Percentiles rank a stretch among this genome's conserved stretches.
Conservation (phyloP, 2,797 vertebrate species). For the Fistularia tabacaria region DNA sequence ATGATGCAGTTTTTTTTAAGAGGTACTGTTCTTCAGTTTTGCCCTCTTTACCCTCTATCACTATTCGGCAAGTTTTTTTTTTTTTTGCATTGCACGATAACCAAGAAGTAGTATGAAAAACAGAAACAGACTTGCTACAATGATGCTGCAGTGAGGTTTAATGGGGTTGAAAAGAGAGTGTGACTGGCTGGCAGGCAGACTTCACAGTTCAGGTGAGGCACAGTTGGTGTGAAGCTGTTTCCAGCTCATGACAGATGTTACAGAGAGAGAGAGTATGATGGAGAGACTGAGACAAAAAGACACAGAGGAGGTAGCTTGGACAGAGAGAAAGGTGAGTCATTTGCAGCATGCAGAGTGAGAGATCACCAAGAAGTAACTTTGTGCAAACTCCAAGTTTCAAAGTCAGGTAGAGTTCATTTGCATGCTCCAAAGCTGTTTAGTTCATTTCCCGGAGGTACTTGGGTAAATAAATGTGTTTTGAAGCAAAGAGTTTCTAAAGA, state of each 20-base stretch:
- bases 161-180: slow-evolving; percentile 67
- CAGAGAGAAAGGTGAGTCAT: slow-evolving; percentile 46
- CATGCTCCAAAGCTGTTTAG: slow-evolving; percentile 34
- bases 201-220: slow-evolving; percentile 51
- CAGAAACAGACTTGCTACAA: slow-evolving; percentile 47
- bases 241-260: slow-evolving; percentile 68
- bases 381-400: slow-evolving; percentile 48
- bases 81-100: slow-evolving; percentile 31
- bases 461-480: slow-evolving; percentile 39
- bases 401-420: slow-evolving; percentile 51
- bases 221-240: slow-evolving; percentile 64
- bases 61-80: slow-evolving; percentile 42
- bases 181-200: slow-evolving; percentile 62
- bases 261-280: slow-evolving; percentile 20
- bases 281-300: slow-evolving; percentile 18
- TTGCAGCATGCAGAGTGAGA: slow-evolving; percentile 59
- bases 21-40: too few relatives aligned
- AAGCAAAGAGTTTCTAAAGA: too few relatives aligned
- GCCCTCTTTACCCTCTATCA: slow-evolving; percentile 36
- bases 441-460: slow-evolving; percentile 37
- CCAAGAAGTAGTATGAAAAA: slow-evolving; percentile 47
- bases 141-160: slow-evolving; percentile 64
- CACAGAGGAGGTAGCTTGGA: slow-evolving; percentile 18
- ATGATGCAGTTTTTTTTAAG: too few relatives aligned
- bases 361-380: slow-evolving; percentile 58